Evolutionary conservation across 2,797 vertebrate genomes (phyloP).

Genomic region (Myripristis murdjan): DNA sequence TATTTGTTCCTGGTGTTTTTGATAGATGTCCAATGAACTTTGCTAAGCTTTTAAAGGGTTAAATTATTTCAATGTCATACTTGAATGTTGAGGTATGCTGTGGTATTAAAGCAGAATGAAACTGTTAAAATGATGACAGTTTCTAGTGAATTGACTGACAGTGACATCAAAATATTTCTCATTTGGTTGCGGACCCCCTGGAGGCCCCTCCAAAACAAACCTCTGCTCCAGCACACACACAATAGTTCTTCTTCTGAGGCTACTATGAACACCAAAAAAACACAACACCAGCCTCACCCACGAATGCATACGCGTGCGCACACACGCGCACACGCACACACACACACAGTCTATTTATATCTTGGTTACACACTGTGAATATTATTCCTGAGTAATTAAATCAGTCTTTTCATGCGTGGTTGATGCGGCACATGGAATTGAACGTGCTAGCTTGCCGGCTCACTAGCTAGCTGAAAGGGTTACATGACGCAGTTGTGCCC

Average conservation of each 20-base stretch:
- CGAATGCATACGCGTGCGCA: too few relatives aligned
- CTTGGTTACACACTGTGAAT: conserved; percentile 54
- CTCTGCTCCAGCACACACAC: conserved; percentile 45
- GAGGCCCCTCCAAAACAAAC: too few relatives aligned
- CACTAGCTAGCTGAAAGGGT: conserved; percentile 25
- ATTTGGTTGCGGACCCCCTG: too few relatives aligned
- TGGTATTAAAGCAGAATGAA: too few relatives aligned
- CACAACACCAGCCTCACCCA: not conserved
- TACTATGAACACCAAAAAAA: conserved; percentile 52
- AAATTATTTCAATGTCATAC: too few relatives aligned
- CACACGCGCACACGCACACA: conserved; percentile 36
- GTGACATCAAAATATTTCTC: too few relatives aligned
- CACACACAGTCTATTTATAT: conserved; percentile 58
- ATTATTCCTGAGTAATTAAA: conserved; percentile 81
- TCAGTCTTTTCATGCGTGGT: conserved; percentile 70
- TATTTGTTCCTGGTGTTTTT: too few relatives aligned
- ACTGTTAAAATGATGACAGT: too few relatives aligned
- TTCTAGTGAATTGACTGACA: too few relatives aligned
- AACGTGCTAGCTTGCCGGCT: conserved; percentile 59
- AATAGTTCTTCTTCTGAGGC: conserved; percentile 51
- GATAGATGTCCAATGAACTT: too few relatives aligned
- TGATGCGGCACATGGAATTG: conserved; percentile 69
- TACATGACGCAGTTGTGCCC: conserved; percentile 62
- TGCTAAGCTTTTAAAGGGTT: too few relatives aligned
- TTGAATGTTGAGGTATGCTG: too few relatives aligned